Evolutionary conservation across 92 coral and sea anemone genomes (phyloP), one percentile per base, ranked within the genome.

Genomic region (Heliopora coerulea): DNA sequence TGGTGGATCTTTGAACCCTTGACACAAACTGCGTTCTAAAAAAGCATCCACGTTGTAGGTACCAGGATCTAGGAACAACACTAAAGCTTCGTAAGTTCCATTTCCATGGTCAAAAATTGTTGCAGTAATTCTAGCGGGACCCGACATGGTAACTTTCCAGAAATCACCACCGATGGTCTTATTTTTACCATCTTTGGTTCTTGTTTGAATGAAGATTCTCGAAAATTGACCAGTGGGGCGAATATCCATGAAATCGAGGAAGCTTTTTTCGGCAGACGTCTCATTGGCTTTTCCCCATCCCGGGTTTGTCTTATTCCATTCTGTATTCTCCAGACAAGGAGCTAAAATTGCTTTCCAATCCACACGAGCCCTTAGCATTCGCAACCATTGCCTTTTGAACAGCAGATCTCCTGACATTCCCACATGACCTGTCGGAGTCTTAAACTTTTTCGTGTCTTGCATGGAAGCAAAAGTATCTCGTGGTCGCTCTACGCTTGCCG

Each of bases 21-120:
- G 80, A 44, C 97, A 91, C 64, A 91, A 62, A 13, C 89, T 81
- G 75, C 89, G 86, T 65, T 91, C 96, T 56, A 91, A 79, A 27
- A 54, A 65, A 3, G 88, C 82, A 17, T 57, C 74, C 3, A 78
- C 88, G 65, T 59, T 26, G 79, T 91, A 91, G 61, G 65, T 74
- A 52, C 97, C 97, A 63, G 97, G 87, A 77, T 91, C 97, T 78
- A 89, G 49, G 49, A 89, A 77, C 48, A 91, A 93, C 23, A 88
- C 90, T 46, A 91, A 25, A 11, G 84, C 90, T 78, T 91, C 97
- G 80, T 91, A 91, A 0, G 91, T 91, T 25, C 97, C 97, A 65
- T 91, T 89, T 3, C 42, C 79, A 74, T 89, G 96, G 84, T 91
- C 97, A 54, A 89, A 81, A 56, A 91, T 83, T 24, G 90, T 89